Evolutionary conservation across 2,888 invertebrate species (phyloP).

Genomic region (Tetanocera ferruginea): DNA sequence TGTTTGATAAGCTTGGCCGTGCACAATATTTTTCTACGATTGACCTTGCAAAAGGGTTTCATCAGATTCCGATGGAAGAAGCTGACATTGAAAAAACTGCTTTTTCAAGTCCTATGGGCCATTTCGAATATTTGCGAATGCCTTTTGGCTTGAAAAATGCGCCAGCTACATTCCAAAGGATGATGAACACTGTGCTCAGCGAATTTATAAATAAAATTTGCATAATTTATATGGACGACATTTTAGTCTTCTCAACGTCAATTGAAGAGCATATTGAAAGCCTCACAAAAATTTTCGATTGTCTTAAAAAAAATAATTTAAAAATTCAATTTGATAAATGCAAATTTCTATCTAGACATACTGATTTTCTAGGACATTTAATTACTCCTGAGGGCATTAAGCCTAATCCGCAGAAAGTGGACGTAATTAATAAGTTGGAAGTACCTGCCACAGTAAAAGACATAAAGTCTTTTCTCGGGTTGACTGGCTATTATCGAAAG

Average conservation of each 20-base stretch:
- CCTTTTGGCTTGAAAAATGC: too few relatives aligned
- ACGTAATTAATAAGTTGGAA: constrained; percentile 37
- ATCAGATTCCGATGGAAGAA: constrained; percentile 56
- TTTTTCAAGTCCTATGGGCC: constrained; percentile 46
- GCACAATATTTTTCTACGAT: constrained; percentile 24
- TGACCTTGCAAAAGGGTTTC: constrained; percentile 58
- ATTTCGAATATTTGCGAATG: constrained; percentile 48
- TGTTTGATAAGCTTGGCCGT: constrained; percentile 26
- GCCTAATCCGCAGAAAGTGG: constrained; percentile 35
- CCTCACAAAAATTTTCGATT: constrained; percentile 23
- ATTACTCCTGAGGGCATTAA: background rate
- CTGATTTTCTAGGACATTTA: constrained; percentile 7
- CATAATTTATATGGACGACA: too few relatives aligned
- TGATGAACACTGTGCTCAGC: constrained; percentile 35
- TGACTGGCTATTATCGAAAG: background rate
- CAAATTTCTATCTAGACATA: background rate
- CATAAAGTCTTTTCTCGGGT: too few relatives aligned
- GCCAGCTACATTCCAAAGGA: constrained; percentile 36
- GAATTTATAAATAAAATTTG: constrained; percentile 35
- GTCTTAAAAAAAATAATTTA: too few relatives aligned
- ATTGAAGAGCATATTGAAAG: constrained; percentile 34
- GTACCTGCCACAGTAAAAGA: constrained; percentile 38
- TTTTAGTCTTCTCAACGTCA: constrained; percentile 34
- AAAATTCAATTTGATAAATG: too few relatives aligned
- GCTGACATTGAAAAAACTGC: constrained; percentile 48